Evolutionary conservation across 2,113 vertebrate genomes (phyloP).

Genomic region (Oreochromis aureus): DNA sequence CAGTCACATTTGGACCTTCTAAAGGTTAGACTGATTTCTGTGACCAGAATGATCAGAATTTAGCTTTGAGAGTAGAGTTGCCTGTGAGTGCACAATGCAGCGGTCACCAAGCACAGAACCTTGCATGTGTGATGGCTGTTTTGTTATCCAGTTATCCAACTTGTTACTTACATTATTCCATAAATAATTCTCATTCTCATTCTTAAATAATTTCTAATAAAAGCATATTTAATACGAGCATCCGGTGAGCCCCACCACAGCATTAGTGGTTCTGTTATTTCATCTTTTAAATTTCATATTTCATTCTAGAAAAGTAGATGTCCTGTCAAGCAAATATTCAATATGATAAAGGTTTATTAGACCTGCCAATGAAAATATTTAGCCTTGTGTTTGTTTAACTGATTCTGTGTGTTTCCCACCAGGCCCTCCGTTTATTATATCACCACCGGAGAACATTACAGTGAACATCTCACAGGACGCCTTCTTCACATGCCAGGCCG

Average conservation of each 20-base stretch:
- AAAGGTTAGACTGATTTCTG: not conserved
- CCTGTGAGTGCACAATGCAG: not conserved
- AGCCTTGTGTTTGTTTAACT: not conserved
- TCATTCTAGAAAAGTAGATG: not conserved
- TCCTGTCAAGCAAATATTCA: not conserved
- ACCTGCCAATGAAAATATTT: not conserved
- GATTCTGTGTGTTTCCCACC: not conserved
- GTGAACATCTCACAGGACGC: slow-evolving; percentile 99
- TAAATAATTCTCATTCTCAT: not conserved
- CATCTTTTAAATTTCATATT: not conserved
- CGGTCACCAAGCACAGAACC: not conserved
- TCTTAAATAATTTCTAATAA: not conserved
- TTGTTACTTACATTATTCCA: not conserved
- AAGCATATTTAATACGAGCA: not conserved
- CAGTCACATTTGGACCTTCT: not conserved
- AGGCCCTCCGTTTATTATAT: slow-evolving; percentile 89
- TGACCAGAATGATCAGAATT: not conserved
- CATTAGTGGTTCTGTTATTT: not conserved
- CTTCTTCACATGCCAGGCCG: slow-evolving; percentile 97
- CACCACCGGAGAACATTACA: slow-evolving; percentile 95
- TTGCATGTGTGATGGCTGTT: not conserved
- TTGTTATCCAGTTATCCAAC: not conserved
- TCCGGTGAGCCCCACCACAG: rapidly evolving
- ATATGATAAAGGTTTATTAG: not conserved
- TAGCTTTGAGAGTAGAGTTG: not conserved